These are phyloP conservation scores for Chloropsis cyanopogon DNA, from an alignment of 2,113 vertebrate species.

Conservation along the genomic window DNA sequence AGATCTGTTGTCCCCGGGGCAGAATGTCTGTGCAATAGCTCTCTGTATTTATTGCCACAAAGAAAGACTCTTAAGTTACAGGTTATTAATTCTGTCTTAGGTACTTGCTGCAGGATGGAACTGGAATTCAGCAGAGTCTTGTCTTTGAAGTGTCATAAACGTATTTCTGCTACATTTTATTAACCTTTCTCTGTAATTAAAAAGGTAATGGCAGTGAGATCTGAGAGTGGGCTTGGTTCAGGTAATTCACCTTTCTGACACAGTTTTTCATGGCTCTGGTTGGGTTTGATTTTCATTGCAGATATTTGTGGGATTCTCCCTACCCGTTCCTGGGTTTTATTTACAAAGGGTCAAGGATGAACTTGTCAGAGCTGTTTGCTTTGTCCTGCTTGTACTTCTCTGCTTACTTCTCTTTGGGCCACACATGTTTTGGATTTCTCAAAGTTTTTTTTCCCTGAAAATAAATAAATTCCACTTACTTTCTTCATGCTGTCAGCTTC, in stretches of 20 bases:
- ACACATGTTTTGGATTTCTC: not conserved
- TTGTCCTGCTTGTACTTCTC: not conserved
- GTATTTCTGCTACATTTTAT: not conserved
- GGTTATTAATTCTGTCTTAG: slow-evolving; percentile 21
- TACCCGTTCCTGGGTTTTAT: not conserved
- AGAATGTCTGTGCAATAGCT: not conserved
- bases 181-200: slow-evolving; percentile 10
- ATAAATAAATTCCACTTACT: not conserved
- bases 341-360: not conserved
- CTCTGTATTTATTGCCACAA: not conserved
- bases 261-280: not conserved
- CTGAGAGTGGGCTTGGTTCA: not conserved
- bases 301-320: not conserved
- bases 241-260: not conserved
- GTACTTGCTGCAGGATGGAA: not conserved
- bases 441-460: not conserved
- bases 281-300: not conserved
- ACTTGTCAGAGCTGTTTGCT: not conserved
- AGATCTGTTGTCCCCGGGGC: not conserved
- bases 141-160: not conserved
- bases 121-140: not conserved
- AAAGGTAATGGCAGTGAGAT: not conserved
- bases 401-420: not conserved
- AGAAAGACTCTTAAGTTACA: not conserved
- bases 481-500: not conserved